Percentiles rank a stretch among this genome's conserved stretches.
Conservation (phyloP, 1,140 invertebrate genomes). For the Pissodes strobi region DNA sequence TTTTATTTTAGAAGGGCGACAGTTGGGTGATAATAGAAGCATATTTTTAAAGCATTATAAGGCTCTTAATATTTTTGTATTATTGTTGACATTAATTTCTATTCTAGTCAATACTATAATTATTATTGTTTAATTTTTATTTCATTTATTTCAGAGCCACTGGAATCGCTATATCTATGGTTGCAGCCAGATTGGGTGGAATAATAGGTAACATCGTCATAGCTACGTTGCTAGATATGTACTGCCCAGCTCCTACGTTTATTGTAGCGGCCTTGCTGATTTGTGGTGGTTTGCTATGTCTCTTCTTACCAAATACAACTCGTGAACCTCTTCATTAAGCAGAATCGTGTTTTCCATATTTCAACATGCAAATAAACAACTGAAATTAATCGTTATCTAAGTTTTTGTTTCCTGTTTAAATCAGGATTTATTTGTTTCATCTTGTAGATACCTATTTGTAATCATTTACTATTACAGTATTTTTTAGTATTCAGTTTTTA, state of each 20-base stretch:
- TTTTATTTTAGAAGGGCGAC: no score
- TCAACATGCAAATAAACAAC: background rate
- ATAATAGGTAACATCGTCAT: conserved; percentile 88
- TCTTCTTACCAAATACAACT: conserved; percentile 84
- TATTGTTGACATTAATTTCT: no score
- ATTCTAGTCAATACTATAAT: no score
- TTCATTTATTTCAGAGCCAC: conserved; percentile 66
- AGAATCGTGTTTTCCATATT: background rate
- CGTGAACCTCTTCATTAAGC: conserved; percentile 76
- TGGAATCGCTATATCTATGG: conserved; percentile 85
- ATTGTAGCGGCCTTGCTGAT: conserved; percentile 80
- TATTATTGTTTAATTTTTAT: no score
- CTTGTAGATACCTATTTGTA: conserved; percentile 19
- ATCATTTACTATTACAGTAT: conserved; percentile 16
- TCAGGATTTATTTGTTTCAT: conserved; percentile 12
- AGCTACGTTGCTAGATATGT: conserved; percentile 77
- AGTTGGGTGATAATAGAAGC: no score
- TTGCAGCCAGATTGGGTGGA: conserved; percentile 79
- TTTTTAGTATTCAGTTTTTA: conserved; percentile 14
- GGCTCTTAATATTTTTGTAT: no score
- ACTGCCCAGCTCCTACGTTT: conserved; percentile 83
- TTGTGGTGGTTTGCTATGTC: conserved; percentile 79
- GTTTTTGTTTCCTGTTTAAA: background rate
- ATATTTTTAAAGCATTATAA: no score
- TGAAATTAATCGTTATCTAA: background rate